A percentile compares a stretch with the other conserved stretches of the same genome.
phyloP scores from a whole-genome alignment of 2,797 vertebrate genomes.

The Diplodus puntazzo region DNA sequence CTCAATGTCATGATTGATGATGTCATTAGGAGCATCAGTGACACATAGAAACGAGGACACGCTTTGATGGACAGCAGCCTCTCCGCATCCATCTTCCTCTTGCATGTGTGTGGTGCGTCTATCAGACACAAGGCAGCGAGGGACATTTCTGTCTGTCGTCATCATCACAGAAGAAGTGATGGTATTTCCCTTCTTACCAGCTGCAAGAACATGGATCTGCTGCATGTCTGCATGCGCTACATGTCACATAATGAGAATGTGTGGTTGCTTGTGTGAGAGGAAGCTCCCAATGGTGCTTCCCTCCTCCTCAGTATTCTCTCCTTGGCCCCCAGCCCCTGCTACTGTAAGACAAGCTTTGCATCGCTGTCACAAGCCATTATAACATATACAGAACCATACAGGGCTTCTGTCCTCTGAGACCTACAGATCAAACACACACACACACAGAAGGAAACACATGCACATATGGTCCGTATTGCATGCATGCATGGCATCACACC shows the following conservation, averaged over 20 bases:
- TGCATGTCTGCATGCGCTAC: neutral
- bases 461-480: constrained; percentile 44
- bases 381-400: constrained; percentile 47
- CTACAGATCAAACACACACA: constrained; percentile 39
- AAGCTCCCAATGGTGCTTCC: constrained; percentile 15
- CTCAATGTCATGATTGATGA: constrained; percentile 54
- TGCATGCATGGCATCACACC: constrained; percentile 39
- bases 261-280: constrained; percentile 12
- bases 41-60: constrained; percentile 52
- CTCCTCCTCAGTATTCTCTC: constrained; percentile 58
- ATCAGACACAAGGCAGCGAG: constrained; percentile 32
- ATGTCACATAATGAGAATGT: constrained; percentile 5
- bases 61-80: constrained; percentile 49
- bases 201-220: neutral
- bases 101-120: neutral
- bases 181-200: constrained; percentile 11
- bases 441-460: constrained; percentile 21
- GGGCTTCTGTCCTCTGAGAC: constrained; percentile 45
- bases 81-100: constrained; percentile 34
- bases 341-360: constrained; percentile 56
- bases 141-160: constrained; percentile 30
- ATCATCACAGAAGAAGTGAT: constrained; percentile 21
- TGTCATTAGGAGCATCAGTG: constrained; percentile 57
- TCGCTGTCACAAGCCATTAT: constrained; percentile 65
- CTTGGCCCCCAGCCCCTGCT: constrained; percentile 31